A percentile compares a stretch with the other conserved stretches of the same genome.
These are phyloP conservation scores for Zapus hudsonius DNA, from an alignment of 2,113 vertebrate species.

Conservation along the genomic window DNA sequence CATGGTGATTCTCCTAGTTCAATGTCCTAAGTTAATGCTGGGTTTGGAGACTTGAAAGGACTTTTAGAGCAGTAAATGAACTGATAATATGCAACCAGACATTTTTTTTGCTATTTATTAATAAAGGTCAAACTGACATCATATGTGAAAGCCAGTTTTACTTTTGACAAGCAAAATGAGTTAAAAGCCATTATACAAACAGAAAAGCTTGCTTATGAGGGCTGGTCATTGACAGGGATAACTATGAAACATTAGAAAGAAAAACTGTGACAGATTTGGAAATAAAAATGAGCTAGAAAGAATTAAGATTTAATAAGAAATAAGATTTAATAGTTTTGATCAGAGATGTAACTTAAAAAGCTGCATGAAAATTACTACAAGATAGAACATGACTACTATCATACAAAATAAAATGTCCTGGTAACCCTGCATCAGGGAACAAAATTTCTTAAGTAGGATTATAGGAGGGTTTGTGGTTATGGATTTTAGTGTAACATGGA, in stretches of 20 bases:
- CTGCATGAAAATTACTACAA: neutral
- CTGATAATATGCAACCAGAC: neutral
- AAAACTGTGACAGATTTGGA: neutral
- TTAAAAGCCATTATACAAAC: neutral
- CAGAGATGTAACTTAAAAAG: neutral
- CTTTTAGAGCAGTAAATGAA: neutral
- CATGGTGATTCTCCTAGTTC: neutral
- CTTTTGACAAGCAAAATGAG: neutral
- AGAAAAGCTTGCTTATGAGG: neutral
- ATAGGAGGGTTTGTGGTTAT: neutral
- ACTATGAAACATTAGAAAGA: neutral
- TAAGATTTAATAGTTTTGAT: neutral
- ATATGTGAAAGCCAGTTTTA: neutral
- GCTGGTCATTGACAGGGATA: neutral
- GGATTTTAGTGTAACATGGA: neutral
- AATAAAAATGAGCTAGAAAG: neutral
- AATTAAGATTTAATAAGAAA: neutral
- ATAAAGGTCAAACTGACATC: neutral
- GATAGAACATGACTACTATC: neutral
- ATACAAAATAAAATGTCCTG: neutral
- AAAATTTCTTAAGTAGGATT: neutral
- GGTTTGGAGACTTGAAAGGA: neutral
- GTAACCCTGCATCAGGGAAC: neutral
- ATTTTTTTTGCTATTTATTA: neutral
- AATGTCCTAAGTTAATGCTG: neutral